Evolutionary conservation across 2,888 invertebrate species (phyloP), one percentile per base, ranked within the genome.

Genomic region (Meiosimyza platycephala): DNA sequence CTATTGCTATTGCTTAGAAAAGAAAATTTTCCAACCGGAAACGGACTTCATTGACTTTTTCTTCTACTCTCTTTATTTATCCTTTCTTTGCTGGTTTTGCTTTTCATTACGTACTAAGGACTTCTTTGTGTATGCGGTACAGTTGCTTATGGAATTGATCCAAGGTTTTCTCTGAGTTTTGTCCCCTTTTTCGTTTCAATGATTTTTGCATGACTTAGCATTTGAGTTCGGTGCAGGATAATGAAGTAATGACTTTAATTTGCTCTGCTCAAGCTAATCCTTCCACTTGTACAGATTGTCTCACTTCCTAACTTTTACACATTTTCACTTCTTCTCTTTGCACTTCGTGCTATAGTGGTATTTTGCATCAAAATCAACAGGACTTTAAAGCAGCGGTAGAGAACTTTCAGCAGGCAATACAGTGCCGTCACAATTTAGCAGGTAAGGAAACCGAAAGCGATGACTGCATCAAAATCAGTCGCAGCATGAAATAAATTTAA

Each of bases 401-500:
- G 86, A 95, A 95, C 89, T 97, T 97, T 88, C 93, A 95, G 87
- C 91, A 93, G 83, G 97, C 97, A 79, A 96, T 97, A 85, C 93
- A 94, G 88, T 97, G 94, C 89, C 91, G 98, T 87, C 97, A 97
- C 78, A 94, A 95, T 82, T 91, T 98, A 88, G 96, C 97, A 86
- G 91, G 97, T 97, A 90, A 95, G 69, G 72, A 18, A 67, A 74
- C 71, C 67, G 73, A 57, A 55, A 55, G 51, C 57, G 59, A 48
- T 74, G 62, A 18, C 50, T 16, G 16, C 52, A 18, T 48, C 66
- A 12, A 15, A 28, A 15, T 12, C 52, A 52, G 16, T 48, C 7
- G 50, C 11, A 13, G 12, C 50, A 7, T 33, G n/a, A n/a, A 47
- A 47, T 63, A 6, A 15, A 63, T 28, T 63, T 62, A 54, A 54